Percentiles rank a stretch among this genome's conserved stretches.
Conservation (phyloP, 2,797 vertebrate genomes). For the Xenops minutus region DNA sequence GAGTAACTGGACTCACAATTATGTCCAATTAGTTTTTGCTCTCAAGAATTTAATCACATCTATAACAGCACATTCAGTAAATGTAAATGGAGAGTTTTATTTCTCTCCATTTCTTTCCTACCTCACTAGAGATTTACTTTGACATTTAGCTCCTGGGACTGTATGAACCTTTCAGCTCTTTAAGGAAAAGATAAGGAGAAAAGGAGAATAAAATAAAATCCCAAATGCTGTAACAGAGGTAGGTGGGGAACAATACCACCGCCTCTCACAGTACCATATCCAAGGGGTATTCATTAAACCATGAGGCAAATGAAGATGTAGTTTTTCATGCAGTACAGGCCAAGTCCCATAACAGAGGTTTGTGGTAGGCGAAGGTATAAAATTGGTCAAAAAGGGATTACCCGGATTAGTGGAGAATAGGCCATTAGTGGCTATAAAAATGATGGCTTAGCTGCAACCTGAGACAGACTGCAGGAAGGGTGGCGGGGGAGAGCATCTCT, state of each 20-base stretch:
- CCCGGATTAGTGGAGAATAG: slow-evolving; percentile 37
- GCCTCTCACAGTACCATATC: not conserved
- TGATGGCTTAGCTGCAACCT: slow-evolving; percentile 47
- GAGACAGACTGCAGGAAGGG: not conserved
- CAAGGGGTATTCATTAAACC: not conserved
- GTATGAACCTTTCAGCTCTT: slow-evolving; percentile 17
- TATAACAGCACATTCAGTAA: slow-evolving; percentile 57
- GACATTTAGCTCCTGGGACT: slow-evolving; percentile 2
- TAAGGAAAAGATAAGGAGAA: not conserved
- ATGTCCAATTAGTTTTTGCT: slow-evolving; percentile 59
- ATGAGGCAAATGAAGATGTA: not conserved
- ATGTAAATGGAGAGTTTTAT: slow-evolving; percentile 28
- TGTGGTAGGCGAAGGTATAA: slow-evolving; percentile 44
- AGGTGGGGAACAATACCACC: not conserved
- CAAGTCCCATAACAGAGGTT: not conserved
- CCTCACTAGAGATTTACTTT: not conserved
- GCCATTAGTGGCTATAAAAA: slow-evolving; percentile 55
- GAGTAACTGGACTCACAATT: slow-evolving; percentile 68
- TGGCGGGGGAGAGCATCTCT: not conserved
- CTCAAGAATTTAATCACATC: slow-evolving; percentile 69
- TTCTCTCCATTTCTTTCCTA: slow-evolving; percentile 34
- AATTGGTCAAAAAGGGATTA: slow-evolving; percentile 53
- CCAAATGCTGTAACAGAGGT: not conserved
- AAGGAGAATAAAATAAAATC: not conserved
- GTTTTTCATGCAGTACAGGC: not conserved